Percentiles rank a stretch among this genome's conserved stretches.
Conservation (phyloP, 1,140 invertebrate species). For the Zaprionus taronus region DNA sequence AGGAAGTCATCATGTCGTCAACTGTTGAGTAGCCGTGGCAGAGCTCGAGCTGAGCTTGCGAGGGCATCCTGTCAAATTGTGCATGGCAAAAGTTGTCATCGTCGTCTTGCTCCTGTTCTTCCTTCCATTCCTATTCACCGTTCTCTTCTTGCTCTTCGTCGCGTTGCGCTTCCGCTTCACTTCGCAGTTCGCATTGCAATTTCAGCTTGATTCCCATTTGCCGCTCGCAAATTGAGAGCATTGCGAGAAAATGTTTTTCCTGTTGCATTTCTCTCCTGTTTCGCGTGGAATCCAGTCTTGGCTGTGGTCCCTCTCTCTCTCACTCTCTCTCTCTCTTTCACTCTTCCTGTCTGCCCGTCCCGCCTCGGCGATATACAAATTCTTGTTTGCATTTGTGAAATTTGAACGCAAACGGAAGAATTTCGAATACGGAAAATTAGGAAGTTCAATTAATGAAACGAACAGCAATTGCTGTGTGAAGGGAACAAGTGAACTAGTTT, state of each 20-base stretch:
- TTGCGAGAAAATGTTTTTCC: constrained; percentile 52
- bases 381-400: constrained; percentile 16
- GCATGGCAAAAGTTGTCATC: constrained; percentile 42
- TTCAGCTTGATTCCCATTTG: constrained; percentile 72
- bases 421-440: constrained; percentile 23
- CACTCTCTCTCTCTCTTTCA: neutral
- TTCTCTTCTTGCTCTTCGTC: neutral
- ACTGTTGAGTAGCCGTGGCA: constrained; percentile 35
- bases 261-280: constrained; percentile 30
- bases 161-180: constrained; percentile 25
- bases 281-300: constrained; percentile 1
- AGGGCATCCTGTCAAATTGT: constrained; percentile 40
- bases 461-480: constrained; percentile 2
- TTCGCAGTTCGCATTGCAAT: constrained; percentile 45
- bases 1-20: constrained; percentile 29
- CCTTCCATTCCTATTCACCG: neutral
- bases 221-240: constrained; percentile 49
- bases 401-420: neutral
- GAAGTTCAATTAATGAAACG: constrained; percentile 44
- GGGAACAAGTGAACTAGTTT: neutral
- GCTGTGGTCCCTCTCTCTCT: neutral
- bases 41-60: constrained; percentile 23
- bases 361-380: neutral
- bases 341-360: neutral
- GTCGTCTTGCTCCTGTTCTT: neutral